Percentiles rank a stretch among this genome's conserved stretches.
These are phyloP conservation scores for Lasiurus cinereus DNA, from an alignment of 2,113 vertebrate genomes.

Conservation along the genomic window DNA sequence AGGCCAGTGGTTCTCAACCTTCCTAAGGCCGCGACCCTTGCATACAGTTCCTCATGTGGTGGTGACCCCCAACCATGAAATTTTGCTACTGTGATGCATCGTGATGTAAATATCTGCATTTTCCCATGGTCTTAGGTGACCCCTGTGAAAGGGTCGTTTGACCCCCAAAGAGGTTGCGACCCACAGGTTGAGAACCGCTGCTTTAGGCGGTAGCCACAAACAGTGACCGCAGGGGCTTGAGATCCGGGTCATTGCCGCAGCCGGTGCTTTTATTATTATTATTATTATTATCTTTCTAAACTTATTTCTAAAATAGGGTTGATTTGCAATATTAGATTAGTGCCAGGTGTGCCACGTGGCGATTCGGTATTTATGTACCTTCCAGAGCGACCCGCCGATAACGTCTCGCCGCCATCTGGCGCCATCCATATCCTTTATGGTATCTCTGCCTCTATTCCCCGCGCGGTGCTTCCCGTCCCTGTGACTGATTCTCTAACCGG, in stretches of 20 bases:
- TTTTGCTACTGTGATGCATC: too few relatives aligned
- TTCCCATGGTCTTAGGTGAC: too few relatives aligned
- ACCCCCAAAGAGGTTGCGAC: too few relatives aligned
- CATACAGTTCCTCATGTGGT: too few relatives aligned
- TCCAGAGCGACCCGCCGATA: not conserved
- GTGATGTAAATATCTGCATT: too few relatives aligned
- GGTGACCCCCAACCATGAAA: too few relatives aligned
- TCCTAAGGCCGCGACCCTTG: too few relatives aligned
- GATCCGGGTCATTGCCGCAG: too few relatives aligned
- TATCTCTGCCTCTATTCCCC: not conserved
- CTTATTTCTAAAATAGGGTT: not conserved
- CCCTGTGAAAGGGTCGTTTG: too few relatives aligned
- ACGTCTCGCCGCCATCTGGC: not conserved
- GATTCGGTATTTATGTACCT: not conserved
- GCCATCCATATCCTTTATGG: too few relatives aligned
- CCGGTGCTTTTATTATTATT: not conserved
- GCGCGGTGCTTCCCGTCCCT: not conserved
- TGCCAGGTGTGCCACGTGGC: not conserved
- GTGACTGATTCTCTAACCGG: not conserved
- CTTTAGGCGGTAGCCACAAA: not conserved
- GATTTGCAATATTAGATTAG: not conserved
- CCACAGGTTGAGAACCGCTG: too few relatives aligned
- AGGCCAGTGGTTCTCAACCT: not conserved
- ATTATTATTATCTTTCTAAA: not conserved
- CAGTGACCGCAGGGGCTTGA: not conserved